A percentile compares a stretch with the other conserved stretches of the same genome.
These are phyloP conservation scores for Cyphomyrus plagiostoma DNA, from an alignment of 2,113 vertebrate species.

Conservation along the genomic window DNA sequence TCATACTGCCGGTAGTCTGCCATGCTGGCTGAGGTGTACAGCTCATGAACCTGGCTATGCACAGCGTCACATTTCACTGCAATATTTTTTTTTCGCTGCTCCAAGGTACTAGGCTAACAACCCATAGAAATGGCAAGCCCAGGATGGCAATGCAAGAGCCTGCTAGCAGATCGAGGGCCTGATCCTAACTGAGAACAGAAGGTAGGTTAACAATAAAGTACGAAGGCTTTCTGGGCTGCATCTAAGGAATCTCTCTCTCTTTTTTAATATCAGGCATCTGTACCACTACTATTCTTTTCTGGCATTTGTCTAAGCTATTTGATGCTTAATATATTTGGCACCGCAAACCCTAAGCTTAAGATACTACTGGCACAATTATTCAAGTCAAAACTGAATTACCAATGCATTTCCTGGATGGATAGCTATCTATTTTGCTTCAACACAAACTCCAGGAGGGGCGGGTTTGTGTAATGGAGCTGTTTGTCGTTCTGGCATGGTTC, in stretches of 20 bases:
- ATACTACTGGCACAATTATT: not conserved
- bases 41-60: not conserved
- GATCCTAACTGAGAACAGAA: not conserved
- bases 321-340: not conserved
- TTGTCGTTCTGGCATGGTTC: not conserved
- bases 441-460: not conserved
- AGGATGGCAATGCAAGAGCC: not conserved
- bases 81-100: not conserved
- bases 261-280: not conserved
- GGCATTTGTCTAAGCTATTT: not conserved
- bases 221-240: not conserved
- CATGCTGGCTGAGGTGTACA: not conserved
- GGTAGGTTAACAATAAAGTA: not conserved
- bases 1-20: not conserved
- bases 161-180: not conserved
- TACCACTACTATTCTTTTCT: not conserved
- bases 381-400: not conserved
- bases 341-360: not conserved
- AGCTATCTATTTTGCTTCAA: not conserved
- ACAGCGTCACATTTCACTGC: not conserved
- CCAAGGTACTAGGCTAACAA: not conserved
- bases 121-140: not conserved
- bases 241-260: not conserved
- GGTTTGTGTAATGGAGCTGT: not conserved
- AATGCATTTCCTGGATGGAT: not conserved